Conservation (phyloP, 2,888 invertebrate species). For the Pandemis cinnamomeana region DNA sequence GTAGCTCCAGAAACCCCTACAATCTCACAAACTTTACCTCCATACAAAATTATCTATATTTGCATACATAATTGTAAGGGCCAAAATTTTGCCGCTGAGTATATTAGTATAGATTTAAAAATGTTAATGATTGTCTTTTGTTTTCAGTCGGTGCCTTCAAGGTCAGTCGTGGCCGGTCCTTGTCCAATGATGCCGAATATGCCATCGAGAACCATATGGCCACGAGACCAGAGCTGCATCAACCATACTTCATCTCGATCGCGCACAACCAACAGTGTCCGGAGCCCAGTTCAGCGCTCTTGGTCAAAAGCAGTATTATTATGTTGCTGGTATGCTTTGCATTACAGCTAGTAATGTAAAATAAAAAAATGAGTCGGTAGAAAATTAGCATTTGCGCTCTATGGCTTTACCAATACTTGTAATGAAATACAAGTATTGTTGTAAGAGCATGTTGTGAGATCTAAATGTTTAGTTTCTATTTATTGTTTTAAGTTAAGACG, state of each 20-base stretch:
- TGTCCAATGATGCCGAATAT: constrained; percentile 48
- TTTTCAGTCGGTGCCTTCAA: constrained; percentile 71
- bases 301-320: constrained; percentile 69
- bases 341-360: constrained; percentile 55
- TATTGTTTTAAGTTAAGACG: background rate
- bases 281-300: constrained; percentile 65
- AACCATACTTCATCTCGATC: constrained; percentile 62
- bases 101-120: background rate
- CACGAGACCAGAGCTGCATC: constrained; percentile 59
- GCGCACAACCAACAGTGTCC: constrained; percentile 60
- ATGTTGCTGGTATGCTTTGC: constrained; percentile 62
- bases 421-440: background rate
- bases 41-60: no score
- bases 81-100: no score
- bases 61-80: no score
- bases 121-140: background rate
- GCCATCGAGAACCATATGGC: constrained; percentile 57
- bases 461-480: background rate
- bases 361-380: background rate
- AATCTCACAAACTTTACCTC: no score
- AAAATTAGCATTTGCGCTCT: background rate
- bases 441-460: background rate
- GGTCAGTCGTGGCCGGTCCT: constrained; percentile 63
- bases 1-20: no score
- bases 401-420: constrained; percentile 4